A percentile compares a stretch with the other conserved stretches of the same genome.
Evolutionary conservation across 2,797 vertebrate genomes (phyloP).

Genomic region (Semaprochilodus insignis): DNA sequence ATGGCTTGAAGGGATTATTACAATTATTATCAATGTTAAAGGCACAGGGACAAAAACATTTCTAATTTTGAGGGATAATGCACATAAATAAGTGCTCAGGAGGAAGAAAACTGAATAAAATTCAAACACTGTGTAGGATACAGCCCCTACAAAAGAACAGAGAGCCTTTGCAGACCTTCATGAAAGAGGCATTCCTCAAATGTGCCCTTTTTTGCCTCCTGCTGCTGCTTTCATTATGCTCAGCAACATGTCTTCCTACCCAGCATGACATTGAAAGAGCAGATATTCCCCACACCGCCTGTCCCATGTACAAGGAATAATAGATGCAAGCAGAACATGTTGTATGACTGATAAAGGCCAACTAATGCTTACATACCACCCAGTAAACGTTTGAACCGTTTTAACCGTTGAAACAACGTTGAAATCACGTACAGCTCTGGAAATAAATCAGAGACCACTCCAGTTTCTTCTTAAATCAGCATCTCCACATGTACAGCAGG

Average conservation of each 20-base stretch:
- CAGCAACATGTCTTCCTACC: constrained; percentile 6
- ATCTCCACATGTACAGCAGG: too few relatives aligned
- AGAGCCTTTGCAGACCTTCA: background rate
- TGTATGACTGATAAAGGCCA: background rate
- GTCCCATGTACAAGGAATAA: background rate
- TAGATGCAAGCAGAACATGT: background rate
- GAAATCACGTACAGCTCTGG: too few relatives aligned
- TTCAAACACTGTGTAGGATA: background rate
- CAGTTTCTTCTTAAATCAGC: too few relatives aligned
- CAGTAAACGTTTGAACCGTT: too few relatives aligned
- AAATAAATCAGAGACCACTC: too few relatives aligned
- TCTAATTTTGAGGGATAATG: too few relatives aligned
- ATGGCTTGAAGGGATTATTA: too few relatives aligned
- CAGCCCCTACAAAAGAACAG: background rate
- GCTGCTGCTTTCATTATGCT: constrained; percentile 37
- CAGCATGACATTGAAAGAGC: constrained; percentile 1
- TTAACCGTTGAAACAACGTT: too few relatives aligned
- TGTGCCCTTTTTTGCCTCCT: background rate
- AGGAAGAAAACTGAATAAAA: background rate
- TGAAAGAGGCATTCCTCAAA: background rate
- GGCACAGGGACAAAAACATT: too few relatives aligned
- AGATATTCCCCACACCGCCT: background rate
- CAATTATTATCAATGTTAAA: too few relatives aligned
- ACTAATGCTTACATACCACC: background rate
- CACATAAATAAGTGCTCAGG: too few relatives aligned